Conservation (phyloP, 2,113 vertebrate genomes). For the Halcyon senegalensis region DNA sequence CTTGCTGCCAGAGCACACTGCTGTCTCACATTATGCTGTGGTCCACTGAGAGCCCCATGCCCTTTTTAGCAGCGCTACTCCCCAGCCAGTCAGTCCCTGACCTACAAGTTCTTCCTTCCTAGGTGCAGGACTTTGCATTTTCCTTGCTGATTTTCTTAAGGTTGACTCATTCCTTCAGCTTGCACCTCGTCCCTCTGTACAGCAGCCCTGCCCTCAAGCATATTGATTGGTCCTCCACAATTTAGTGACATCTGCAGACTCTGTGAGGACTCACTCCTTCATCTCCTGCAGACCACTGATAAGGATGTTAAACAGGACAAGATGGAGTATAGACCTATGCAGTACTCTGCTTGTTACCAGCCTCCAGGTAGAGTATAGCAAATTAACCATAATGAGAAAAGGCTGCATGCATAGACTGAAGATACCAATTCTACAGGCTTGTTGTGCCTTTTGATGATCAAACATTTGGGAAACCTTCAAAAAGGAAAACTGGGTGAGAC, state of each 20-base stretch:
- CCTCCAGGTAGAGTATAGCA: not conserved
- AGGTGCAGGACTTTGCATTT: not conserved
- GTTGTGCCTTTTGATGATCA: not conserved
- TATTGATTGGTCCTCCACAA: not conserved
- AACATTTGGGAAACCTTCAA: not conserved
- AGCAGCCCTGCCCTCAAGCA: not conserved
- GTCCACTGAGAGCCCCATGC: rapidly evolving
- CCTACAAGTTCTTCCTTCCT: not conserved
- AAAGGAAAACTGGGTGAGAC: not conserved
- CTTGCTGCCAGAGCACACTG: not conserved
- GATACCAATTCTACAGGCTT: not conserved
- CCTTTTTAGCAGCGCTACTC: not conserved
- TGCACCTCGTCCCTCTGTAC: not conserved
- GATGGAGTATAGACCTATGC: rapidly evolving
- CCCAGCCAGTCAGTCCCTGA: not conserved
- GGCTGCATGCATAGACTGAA: not conserved
- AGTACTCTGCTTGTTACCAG: not conserved
- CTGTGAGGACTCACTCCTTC: not conserved
- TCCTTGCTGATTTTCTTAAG: not conserved
- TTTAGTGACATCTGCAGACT: not conserved
- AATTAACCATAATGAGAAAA: not conserved
- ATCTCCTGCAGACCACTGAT: not conserved
- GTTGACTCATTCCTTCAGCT: not conserved
- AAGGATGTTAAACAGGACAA: not conserved
- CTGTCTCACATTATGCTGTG: not conserved